Conservation (phyloP, 2,888 invertebrate species). For the Drosophila picticornis region DNA sequence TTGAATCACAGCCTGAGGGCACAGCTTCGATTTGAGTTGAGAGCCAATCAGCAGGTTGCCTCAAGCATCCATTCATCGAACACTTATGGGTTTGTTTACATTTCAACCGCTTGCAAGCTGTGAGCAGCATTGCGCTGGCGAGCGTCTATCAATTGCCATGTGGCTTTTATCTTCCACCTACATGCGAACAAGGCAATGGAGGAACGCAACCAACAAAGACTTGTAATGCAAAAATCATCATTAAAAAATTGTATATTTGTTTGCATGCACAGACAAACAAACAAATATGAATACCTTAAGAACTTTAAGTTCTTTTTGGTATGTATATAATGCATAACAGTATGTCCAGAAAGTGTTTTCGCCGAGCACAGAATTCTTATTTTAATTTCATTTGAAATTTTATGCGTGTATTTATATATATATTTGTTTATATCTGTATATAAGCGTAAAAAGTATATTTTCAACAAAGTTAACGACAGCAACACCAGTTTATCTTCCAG, state of each 20-base stretch:
- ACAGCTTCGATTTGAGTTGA: constrained; percentile 19
- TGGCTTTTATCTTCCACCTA: constrained; percentile 47
- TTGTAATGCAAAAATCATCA: constrained; percentile 3
- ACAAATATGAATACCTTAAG: background rate
- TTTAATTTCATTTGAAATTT: background rate
- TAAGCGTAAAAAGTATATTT: background rate
- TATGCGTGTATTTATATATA: background rate
- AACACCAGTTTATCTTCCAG: background rate
- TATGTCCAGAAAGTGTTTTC: background rate
- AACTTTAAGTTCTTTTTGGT: background rate
- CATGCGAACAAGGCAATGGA: constrained; percentile 16
- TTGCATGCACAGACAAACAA: background rate
- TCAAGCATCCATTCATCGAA: constrained; percentile 33
- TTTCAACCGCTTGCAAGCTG: constrained; percentile 20
- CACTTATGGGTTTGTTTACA: constrained; percentile 59
- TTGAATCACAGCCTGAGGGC: constrained; percentile 47
- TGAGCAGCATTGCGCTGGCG: constrained; percentile 28
- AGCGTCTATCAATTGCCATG: constrained; percentile 50
- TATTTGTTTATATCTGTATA: background rate
- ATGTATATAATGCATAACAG: background rate
- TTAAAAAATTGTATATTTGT: background rate
- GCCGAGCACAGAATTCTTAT: background rate
- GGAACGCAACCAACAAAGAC: constrained; percentile 18
- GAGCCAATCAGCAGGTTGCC: constrained; percentile 39
- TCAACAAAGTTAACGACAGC: background rate